Percentiles rank a stretch among this genome's conserved stretches.
Evolutionary conservation across 2,113 vertebrate genomes (phyloP).

Genomic region (Phaethornis superciliosus): DNA sequence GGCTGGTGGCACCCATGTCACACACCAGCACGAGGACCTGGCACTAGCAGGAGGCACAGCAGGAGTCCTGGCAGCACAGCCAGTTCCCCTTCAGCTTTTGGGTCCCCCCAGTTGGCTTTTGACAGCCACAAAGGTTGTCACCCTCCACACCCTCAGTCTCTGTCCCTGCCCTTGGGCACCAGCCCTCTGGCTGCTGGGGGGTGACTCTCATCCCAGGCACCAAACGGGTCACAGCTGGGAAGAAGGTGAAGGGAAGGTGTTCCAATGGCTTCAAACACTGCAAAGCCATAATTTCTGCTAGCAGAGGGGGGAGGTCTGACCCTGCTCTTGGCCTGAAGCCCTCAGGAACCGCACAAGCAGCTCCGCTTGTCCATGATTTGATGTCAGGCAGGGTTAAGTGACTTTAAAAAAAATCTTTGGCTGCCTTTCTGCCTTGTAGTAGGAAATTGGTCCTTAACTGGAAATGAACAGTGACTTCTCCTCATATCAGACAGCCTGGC

Average conservation of each 20-base stretch:
- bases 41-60: background rate
- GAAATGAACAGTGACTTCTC: slow-evolving; percentile 1
- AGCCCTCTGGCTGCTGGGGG: background rate
- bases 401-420: slow-evolving; percentile 23
- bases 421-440: slow-evolving; percentile 30
- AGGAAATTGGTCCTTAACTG: slow-evolving; percentile 35
- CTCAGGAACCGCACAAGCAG: background rate
- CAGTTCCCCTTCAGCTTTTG: background rate
- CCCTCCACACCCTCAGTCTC: too few species aligned
- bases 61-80: background rate
- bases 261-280: background rate
- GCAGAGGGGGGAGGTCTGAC: fast-evolving
- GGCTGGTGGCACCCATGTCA: background rate
- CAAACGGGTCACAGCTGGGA: fast-evolving
- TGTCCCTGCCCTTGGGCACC: too few species aligned
- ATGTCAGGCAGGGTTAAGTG: background rate
- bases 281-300: background rate
- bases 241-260: fast-evolving
- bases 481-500: background rate
- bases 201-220: fast-evolving
- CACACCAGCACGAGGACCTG: fast-evolving
- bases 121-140: too few species aligned
- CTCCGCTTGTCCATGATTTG: background rate
- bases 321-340: background rate
- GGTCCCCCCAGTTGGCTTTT: background rate